A percentile compares a stretch with the other conserved stretches of the same genome.
These are phyloP conservation scores for Lophochroa leadbeateri DNA, from an alignment of 2,113 vertebrate genomes.

Conservation along the genomic window DNA sequence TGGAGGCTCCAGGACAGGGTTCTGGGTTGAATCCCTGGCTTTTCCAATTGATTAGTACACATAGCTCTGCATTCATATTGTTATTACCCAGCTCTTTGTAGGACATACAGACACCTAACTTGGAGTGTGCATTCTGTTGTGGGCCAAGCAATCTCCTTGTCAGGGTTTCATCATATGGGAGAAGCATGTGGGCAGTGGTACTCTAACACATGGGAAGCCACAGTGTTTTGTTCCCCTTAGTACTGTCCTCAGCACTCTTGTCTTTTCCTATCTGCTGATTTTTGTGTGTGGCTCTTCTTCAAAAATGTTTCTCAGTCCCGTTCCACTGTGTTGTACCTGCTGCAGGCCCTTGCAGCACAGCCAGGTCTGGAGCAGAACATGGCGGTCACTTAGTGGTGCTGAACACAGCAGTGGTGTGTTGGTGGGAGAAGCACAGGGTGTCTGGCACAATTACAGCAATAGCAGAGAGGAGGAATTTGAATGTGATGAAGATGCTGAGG, in stretches of 20 bases:
- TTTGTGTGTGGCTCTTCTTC: neutral
- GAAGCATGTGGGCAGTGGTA: neutral
- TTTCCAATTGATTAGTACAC: neutral
- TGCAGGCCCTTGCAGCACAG: neutral
- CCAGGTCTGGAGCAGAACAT: neutral
- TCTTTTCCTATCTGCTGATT: neutral
- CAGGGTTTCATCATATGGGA: neutral
- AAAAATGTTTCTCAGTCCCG: neutral
- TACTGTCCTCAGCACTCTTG: neutral
- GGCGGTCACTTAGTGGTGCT: neutral
- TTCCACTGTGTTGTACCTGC: neutral
- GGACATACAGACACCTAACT: rapidly evolving
- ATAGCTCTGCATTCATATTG: neutral
- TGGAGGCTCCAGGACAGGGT: neutral
- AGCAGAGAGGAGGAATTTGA: neutral
- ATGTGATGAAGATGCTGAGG: neutral
- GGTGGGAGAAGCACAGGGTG: neutral
- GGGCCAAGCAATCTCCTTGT: neutral
- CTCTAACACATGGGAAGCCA: neutral
- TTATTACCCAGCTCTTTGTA: neutral
- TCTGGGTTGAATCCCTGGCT: neutral
- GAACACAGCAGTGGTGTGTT: neutral
- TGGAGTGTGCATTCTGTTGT: neutral
- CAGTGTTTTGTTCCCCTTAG: neutral
- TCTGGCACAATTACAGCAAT: neutral